Base-by-base conservation (phyloP, 2,113 vertebrate species). In the Trogon surrucura region DNA sequence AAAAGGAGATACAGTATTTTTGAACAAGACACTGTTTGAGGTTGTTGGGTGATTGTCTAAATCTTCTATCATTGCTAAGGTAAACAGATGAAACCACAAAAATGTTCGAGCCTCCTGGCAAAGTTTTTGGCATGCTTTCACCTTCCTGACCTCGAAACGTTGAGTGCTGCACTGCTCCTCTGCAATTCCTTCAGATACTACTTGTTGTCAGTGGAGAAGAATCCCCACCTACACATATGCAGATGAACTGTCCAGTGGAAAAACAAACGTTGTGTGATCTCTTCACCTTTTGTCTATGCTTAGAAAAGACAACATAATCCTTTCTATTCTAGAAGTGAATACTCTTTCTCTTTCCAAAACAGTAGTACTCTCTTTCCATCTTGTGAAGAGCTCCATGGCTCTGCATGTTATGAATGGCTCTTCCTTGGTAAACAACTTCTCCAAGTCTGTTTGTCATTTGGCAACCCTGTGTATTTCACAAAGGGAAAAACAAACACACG, bases 41-140 rank as follows among this genome's bases (percentile, higher is more conserved):
- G 26, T 62, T 94, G 61, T 61, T 66, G 53, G 38, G 38, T 51
- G 94, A 95, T 91, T 95, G 88, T 89, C 90, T 91, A 79, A 95
- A 81, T 85, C 89, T 92, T 94, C 88, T 94, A 83, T 92, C 80
- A 95, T 71, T 95, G 80, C 94, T 94, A 88, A 96, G 89, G 91
- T 82, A 96, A 96, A 95, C 94, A 91, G 72, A 91, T 26, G 47
- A 91, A 97, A 89, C 94, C 89, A 91, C 91, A 95, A 89, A 95
- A 95, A 84, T 30, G 20, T 53, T 91, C 8, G 6, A 95, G 91
- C 85, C 86, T 90, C 77, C 88, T 44, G 83, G 86, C 89, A 80
- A 87, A 89, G 48, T 85, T 94, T 85, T 48, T 36, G 19, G 51
- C 2, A 0, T 67, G 73, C 73, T 88, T 91, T 96, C 85, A 95